Percentiles rank a stretch among this genome's conserved stretches.
Conservation (phyloP, 1,140 invertebrate genomes). For the Lepidurus packardi region DNA sequence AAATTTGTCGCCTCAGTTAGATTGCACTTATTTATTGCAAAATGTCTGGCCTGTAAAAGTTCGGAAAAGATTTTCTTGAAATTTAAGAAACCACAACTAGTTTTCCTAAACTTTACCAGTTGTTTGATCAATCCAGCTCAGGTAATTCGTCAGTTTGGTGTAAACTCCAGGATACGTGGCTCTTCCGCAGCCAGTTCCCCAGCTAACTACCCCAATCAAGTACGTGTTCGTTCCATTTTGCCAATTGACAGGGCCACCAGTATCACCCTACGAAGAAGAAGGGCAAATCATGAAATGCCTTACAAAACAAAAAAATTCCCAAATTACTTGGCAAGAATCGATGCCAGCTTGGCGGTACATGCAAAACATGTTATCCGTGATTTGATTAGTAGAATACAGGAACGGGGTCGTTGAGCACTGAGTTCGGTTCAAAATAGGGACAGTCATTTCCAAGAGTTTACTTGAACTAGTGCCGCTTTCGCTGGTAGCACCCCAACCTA, state of each 20-base stretch:
- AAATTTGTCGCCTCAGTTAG: background rate
- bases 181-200: no score
- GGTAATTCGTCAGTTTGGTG: conserved; percentile 43
- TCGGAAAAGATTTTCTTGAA: background rate
- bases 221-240: no score
- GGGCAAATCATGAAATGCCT: background rate
- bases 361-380: conserved; percentile 61
- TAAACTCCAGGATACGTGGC: conserved; percentile 48
- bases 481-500: conserved; percentile 56
- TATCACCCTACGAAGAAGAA: no score
- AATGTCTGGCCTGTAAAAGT: background rate
- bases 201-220: no score
- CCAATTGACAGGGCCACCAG: no score
- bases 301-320: background rate
- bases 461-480: conserved; percentile 53
- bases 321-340: conserved; percentile 55
- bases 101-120: background rate
- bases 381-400: no score
- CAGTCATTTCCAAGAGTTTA: conserved; percentile 52
- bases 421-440: conserved; percentile 51
- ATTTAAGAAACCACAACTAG: no score
- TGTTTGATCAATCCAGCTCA: conserved; percentile 27
- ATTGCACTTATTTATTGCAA: background rate
- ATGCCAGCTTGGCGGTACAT: conserved; percentile 55
- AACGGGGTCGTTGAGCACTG: no score